These are phyloP conservation scores for Latrodectus geometricus DNA, from an alignment of 1,140 invertebrate species.

Conservation along the genomic window DNA sequence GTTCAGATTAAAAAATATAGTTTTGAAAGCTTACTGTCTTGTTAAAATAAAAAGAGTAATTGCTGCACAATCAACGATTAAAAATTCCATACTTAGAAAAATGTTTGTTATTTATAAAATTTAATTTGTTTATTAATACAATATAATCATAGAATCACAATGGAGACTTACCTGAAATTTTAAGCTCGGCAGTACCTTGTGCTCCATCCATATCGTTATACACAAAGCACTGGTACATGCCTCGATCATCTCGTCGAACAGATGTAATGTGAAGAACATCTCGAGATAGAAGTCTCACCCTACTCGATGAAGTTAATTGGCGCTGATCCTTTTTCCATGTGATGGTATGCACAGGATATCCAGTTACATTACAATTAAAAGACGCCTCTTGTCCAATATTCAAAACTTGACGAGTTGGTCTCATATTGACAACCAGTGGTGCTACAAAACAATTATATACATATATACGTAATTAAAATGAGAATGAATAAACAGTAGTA, in stretches of 20 bases:
- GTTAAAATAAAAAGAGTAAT: too few relatives aligned
- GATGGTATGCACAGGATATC: conserved; percentile 79
- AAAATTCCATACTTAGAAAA: too few relatives aligned
- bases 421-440: conserved; percentile 85
- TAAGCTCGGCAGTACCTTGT: conserved; percentile 68
- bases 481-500: too few relatives aligned
- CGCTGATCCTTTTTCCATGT: conserved; percentile 67
- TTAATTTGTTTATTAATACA: too few relatives aligned
- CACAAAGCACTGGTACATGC: conserved; percentile 28
- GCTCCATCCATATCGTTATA: conserved; percentile 67
- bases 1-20: too few relatives aligned
- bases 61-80: too few relatives aligned
- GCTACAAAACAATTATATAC: conserved; percentile 71
- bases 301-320: conserved; percentile 15
- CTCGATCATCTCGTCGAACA: conserved; percentile 53
- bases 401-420: conserved; percentile 80
- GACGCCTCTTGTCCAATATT: conserved; percentile 75
- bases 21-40: too few relatives aligned
- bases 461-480: too few relatives aligned
- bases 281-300: conserved; percentile 39
- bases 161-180: conserved; percentile 67
- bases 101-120: too few relatives aligned
- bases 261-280: conserved; percentile 56
- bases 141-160: too few relatives aligned
- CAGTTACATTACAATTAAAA: conserved; percentile 69